Base-by-base conservation (phyloP, 2,888 invertebrate species). In the Coelogynopora nodosa region DNA sequence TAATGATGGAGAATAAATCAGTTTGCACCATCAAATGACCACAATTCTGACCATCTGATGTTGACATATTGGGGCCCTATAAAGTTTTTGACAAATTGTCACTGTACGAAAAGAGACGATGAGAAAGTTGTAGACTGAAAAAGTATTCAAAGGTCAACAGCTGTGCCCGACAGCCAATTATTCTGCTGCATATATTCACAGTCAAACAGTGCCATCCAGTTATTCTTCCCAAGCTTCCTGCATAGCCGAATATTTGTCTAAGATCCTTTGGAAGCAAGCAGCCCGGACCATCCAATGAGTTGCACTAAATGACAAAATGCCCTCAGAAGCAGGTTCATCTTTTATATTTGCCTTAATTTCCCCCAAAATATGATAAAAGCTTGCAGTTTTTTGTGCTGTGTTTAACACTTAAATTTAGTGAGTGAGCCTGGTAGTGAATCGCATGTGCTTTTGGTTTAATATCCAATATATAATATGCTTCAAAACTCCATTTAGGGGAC, bases 41-140 rank as follows among this genome's bases (percentile, higher is more conserved):
- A n/a, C 87, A 5, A 0, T 18, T 0, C 30, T 87, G 86, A 87
- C 87, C 87, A 0, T 87, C 87, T 29, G 87, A 0, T 49, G 87
- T 86, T 87, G 87, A 81, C 31, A 87, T 26, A 80, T 81, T 30
- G 13, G 5, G 1, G n/a, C 67, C 18, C 30, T 87, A 86, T 27
- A 87, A 31, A 26, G 86, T 30, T 30, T 30, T 28, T 30, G 74
- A 87, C 0, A 87, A 29, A 67, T 87, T 87, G 87, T 87, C 87
- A 2, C 30, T 67, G 49, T 13, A 26, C 23, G 27, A 74, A 74
- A 49, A 49, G 74, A 74, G 74, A 74, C 27, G 23, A 74, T 74
- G 74, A 74, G 74, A 74, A 74, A 74, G 74, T 2, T 74, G 74
- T 74, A 74, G 27, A 74, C 74, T 23, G 23, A 74, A 74, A 13